Conservation (phyloP, 2,888 invertebrate species). For the Pyrrhia umbra region DNA sequence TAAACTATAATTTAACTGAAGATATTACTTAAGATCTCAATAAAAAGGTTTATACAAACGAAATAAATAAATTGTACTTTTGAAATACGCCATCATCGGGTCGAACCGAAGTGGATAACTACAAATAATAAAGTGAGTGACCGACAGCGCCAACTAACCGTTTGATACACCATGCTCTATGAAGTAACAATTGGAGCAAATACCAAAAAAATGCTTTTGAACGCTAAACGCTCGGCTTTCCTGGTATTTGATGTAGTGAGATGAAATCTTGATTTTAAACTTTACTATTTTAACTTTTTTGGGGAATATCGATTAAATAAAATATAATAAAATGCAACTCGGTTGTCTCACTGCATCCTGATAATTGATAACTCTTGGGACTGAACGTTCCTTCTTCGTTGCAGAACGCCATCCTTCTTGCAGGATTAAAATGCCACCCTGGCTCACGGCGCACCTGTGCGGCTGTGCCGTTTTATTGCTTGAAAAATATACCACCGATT, state of each 20-base stretch:
- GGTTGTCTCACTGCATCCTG: conserved; percentile 39
- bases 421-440: conserved; percentile 74
- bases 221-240: background rate
- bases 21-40: conserved; percentile 13
- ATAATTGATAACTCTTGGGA: conserved; percentile 70
- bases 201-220: conserved; percentile 11
- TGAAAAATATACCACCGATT: conserved; percentile 49
- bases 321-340: conserved; percentile 21
- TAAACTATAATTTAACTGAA: background rate
- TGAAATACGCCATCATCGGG: conserved; percentile 15
- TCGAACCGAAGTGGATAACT: conserved; percentile 30
- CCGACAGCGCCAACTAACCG: conserved; percentile 32
- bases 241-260: no score
- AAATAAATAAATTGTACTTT: conserved; percentile 15
- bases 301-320: background rate
- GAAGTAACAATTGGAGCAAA: conserved; percentile 17
- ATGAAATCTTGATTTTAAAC: no score
- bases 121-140: conserved; percentile 50
- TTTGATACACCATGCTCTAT: conserved; percentile 37
- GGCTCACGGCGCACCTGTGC: conserved; percentile 69
- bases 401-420: conserved; percentile 69
- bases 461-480: conserved; percentile 67
- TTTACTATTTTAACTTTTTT: background rate
- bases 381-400: conserved; percentile 63
- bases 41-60: conserved; percentile 19